Evolutionary conservation across 2,113 vertebrate genomes (phyloP), one percentile per base, ranked within the genome.

Genomic region (Scomber japonicus): DNA sequence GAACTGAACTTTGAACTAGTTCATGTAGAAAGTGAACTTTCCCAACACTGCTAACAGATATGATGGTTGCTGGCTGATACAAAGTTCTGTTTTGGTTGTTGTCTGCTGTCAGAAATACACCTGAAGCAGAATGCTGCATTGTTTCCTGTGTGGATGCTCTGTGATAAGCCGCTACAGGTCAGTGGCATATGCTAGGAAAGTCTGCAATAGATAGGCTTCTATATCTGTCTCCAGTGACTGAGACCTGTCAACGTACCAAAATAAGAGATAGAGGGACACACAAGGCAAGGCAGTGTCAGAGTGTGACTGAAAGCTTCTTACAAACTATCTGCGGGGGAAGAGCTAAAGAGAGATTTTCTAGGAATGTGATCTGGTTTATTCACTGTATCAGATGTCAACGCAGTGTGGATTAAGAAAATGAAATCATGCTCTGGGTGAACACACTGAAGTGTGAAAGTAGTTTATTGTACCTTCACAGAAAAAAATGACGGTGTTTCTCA

Each of bases 61-160:
- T 27, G 24, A 27, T 27, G 24, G 24, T 27, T 27, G 24, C 24
- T 27, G 24, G 24, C 24, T 27, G 24, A 13, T 57, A 6, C n/a
- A 27, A 3, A 46, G 56, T 12, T 56, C 19, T 46, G 50, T 44
- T 54, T 35, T 35, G 35, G 35, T 35, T 35, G 35, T 35, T 35
- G 21, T 21, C 2, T 48, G 11, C 40, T 65, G 62, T 44, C 51
- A 57, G 51, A 48, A 48, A 55, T 14, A 46, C 27, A 24, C 12
- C 9, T 1, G 24, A n/a, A 56, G 7, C 59, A n/a, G 61, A 45
- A 30, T 30, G 68, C 45, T 72, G 68, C 45, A 44, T 61, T 1
- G 50, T 5, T 71, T 66, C 45, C 54, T 46, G 70, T 55, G 17
- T 40, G 56, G 24, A 24, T 7, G 62, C 49, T 54, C 24, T 48